A percentile compares a stretch with the other conserved stretches of the same genome.
phyloP scores from a whole-genome alignment of 1,140 invertebrate genomes.

The Augochlora pura region DNA sequence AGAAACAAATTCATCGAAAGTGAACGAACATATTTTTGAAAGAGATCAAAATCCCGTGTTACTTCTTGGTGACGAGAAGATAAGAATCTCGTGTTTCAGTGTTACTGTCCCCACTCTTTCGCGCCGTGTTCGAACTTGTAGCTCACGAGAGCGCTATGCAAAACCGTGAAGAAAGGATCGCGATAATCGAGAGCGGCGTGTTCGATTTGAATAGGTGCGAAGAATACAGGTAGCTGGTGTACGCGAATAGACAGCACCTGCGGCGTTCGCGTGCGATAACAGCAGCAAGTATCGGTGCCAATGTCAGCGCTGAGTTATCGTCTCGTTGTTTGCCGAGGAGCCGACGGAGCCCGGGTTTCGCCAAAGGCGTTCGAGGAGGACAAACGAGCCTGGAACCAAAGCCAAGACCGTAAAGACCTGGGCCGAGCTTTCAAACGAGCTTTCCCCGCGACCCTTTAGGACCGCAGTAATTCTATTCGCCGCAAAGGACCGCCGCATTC shows the following conservation, averaged over 20 bases:
- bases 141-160: too few species aligned
- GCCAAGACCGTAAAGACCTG: conserved; percentile 14
- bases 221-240: background rate
- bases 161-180: too few species aligned
- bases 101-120: too few species aligned
- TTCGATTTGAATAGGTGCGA: too few species aligned
- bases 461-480: conserved; percentile 58
- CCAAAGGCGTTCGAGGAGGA: conserved; percentile 16
- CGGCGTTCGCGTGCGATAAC: conserved; percentile 24
- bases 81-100: too few species aligned
- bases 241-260: background rate
- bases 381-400: conserved; percentile 34
- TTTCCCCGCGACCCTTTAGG: too few species aligned
- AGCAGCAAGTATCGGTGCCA: conserved; percentile 24
- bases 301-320: conserved; percentile 42
- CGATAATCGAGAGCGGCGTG: too few species aligned
- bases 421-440: background rate
- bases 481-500: conserved; percentile 10
- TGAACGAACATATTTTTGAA: too few species aligned
- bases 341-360: conserved; percentile 13
- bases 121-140: too few species aligned
- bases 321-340: conserved; percentile 22
- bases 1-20: too few species aligned
- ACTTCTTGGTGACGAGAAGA: too few species aligned
- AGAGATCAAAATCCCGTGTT: too few species aligned